Evolutionary conservation across 2,888 invertebrate genomes (phyloP), one percentile per base, ranked within the genome.

Genomic region (Volucella inflata): DNA sequence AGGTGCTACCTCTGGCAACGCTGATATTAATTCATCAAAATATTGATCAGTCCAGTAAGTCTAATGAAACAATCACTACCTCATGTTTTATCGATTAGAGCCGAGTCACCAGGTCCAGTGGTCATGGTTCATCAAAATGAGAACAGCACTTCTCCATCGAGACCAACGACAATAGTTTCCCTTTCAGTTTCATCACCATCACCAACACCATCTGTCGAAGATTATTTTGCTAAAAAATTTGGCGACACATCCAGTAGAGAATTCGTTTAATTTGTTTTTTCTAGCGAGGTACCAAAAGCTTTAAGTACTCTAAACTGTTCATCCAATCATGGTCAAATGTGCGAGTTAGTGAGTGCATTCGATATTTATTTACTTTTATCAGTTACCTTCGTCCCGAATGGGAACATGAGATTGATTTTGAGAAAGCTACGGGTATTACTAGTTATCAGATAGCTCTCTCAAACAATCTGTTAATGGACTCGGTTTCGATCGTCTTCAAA

Each of bases 221-320:
- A 98, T 91, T 97, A 98, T 91, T 98, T 98, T 93, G 97, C 97
- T 42, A 97, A 97, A 93, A 97, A 97, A 0, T 93, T 98, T 57
- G 95, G 95, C 38, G 96, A 96, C 90, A 97, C 4, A 64, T 14
- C 30, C 42, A 17, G 40, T 16, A 38, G 55, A 48, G 67, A 44
- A 36, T 51, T 76, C 42, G 59, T 77, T 83, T 68, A 65, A 68
- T 78, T 57, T 53, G 67, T 81, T 60, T 53, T 65, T 74, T 72
- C 36, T 21, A 36, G 12, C 14, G 30, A 67, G 60, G 60, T 75
- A 85, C 55, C 76, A 72, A 81, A 21, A 2, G 2, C 2, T 21
- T 67, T 53, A 51, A 68, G 65, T 65, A 62, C 55, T 76, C 75
- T 75, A 80, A 1, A 21, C 2, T 21, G 2, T 21, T 21, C 21